Evolutionary conservation across 2,888 invertebrate genomes (phyloP), one percentile per base, ranked within the genome.

Genomic region (Macaria liturata): DNA sequence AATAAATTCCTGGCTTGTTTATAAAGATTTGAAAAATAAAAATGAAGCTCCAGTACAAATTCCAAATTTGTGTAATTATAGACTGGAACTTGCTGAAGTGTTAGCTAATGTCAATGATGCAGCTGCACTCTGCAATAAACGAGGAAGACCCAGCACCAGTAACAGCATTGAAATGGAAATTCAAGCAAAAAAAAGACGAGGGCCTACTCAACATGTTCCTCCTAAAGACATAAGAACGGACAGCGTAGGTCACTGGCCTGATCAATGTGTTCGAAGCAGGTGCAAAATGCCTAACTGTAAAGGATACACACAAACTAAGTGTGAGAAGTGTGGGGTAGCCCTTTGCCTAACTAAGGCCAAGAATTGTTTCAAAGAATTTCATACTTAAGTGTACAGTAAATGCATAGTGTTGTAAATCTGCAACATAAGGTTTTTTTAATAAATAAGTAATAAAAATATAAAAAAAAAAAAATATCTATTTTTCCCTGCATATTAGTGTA

Each of bases 221-320:
- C 71, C 69, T 61, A 71, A 72, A 51, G 72, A 73, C 60, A 67
- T 73, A 60, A 70, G 72, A 68, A 65, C 67, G 42, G 74, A 74
- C 72, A 67, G 71, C 65, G 68, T 70, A 67, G 71, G 68, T 66
- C 72, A 76, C 67, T 73, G 71, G 73, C 69, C 71, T 53, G 67
- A 45, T 66, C 48, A 66, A 57, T 66, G 70, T 65, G 70, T 61
- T 60, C 66, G 70, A 64, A 69, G 66, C 60, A 71, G 73, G 59
- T 73, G 72, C 67, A 75, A 75, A 68, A 68, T 71, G 67, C 73
- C 74, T 68, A n/a, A n/a, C n/a, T n/a, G n/a, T n/a, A n/a, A n/a
- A n/a, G n/a, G n/a, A n/a, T n/a, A n/a, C n/a, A n/a, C n/a, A n/a
- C n/a, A n/a, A n/a, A n/a, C n/a, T n/a, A n/a, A n/a, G n/a, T n/a